Evolutionary conservation across 1,140 invertebrate genomes (phyloP).

Genomic region (Drosophila varians): DNA sequence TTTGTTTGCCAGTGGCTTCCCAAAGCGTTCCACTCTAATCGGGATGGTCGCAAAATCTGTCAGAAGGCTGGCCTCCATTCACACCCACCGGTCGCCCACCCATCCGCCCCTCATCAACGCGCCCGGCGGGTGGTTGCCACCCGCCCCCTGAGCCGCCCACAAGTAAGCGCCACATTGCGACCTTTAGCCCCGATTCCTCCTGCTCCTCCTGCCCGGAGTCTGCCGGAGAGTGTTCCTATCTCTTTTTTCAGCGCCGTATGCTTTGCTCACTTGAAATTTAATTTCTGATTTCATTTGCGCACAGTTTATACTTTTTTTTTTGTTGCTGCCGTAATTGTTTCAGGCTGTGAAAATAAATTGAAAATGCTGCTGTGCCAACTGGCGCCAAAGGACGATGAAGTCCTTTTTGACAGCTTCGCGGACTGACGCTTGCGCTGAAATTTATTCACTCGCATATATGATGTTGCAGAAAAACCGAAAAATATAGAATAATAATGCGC

Average conservation of each 20-base stretch:
- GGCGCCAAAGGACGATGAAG: slow-evolving; percentile 56
- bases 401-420: slow-evolving; percentile 77
- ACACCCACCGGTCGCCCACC: not conserved
- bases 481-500: slow-evolving; percentile 11
- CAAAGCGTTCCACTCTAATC: slow-evolving; percentile 29
- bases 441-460: slow-evolving; percentile 56
- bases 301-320: slow-evolving; percentile 53
- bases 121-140: slow-evolving; percentile 49
- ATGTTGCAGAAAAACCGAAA: slow-evolving; percentile 7
- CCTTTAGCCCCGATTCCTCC: slow-evolving; percentile 6
- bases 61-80: slow-evolving; percentile 28
- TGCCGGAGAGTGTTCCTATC: slow-evolving; percentile 1
- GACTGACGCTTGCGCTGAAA: slow-evolving; percentile 66
- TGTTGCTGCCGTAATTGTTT: slow-evolving; percentile 66
- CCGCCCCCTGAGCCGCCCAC: slow-evolving; percentile 32
- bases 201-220: not conserved
- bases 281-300: slow-evolving; percentile 79
- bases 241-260: slow-evolving; percentile 56
- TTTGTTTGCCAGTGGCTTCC: slow-evolving; percentile 16
- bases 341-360: slow-evolving; percentile 81
- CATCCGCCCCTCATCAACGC: slow-evolving; percentile 26
- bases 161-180: slow-evolving; percentile 34
- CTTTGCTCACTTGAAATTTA: slow-evolving; percentile 79
- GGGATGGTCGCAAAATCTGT: slow-evolving; percentile 60
- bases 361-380: slow-evolving; percentile 66